phyloP scores from a whole-genome alignment of 2,797 vertebrate species.

The Platalea minor region DNA sequence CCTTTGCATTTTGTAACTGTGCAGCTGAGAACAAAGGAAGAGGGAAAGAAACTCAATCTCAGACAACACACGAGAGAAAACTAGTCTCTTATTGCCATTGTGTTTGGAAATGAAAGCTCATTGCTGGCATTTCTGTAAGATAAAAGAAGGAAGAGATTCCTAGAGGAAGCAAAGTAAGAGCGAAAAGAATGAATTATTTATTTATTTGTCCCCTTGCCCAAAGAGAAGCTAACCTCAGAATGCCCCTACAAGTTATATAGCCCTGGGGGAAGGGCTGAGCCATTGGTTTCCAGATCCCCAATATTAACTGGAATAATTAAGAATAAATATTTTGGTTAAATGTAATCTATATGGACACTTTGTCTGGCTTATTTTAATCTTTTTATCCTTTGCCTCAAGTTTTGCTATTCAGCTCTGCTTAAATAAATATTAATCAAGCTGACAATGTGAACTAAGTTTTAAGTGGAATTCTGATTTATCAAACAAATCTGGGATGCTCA shows the following conservation, averaged over 20 bases:
- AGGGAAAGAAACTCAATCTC: background rate
- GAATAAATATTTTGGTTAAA: background rate
- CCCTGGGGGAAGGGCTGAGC: background rate
- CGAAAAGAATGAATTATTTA: background rate
- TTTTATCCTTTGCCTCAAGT: background rate
- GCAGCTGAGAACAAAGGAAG: background rate
- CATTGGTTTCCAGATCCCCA: background rate
- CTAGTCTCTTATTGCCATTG: background rate
- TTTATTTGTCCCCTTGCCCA: background rate
- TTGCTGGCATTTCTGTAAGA: background rate
- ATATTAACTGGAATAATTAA: background rate
- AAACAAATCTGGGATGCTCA: background rate
- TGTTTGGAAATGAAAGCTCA: background rate
- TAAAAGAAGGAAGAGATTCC: background rate
- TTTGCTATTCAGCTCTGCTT: background rate
- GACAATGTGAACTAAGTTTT: background rate
- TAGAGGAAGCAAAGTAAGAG: background rate
- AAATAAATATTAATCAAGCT: background rate
- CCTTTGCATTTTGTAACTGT: background rate
- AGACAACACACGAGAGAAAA: background rate
- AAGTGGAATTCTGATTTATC: background rate
- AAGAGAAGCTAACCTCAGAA: background rate
- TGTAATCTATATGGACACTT: background rate
- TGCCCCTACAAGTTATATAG: background rate
- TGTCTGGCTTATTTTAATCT: background rate